These are phyloP conservation scores for Rhynchophorus ferrugineus DNA, from an alignment of 1,140 invertebrate genomes.

Conservation along the genomic window DNA sequence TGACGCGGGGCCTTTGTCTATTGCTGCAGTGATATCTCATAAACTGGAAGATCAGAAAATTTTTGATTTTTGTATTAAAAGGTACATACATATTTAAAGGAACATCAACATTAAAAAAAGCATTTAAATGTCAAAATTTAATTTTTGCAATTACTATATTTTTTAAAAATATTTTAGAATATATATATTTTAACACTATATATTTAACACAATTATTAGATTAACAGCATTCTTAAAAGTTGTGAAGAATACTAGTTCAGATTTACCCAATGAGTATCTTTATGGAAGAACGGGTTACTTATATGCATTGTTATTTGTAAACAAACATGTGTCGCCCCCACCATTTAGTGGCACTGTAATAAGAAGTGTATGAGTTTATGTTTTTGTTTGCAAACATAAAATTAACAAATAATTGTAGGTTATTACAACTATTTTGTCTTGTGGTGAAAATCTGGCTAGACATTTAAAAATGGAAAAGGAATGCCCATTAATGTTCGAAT, in stretches of 20 bases:
- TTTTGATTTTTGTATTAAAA: slow-evolving; percentile 32
- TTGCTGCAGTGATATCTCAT: slow-evolving; percentile 58
- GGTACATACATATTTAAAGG: slow-evolving; percentile 37
- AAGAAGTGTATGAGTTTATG: slow-evolving; percentile 40
- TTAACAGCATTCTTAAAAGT: slow-evolving; percentile 46
- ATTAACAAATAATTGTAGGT: slow-evolving; percentile 3
- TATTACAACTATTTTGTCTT: slow-evolving; percentile 54
- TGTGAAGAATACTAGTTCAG: slow-evolving; percentile 43
- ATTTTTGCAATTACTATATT: too few species aligned
- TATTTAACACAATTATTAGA: slow-evolving; percentile 37
- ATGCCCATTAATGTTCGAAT: slow-evolving; percentile 70
- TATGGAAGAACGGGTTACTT: slow-evolving; percentile 81
- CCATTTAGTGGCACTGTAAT: slow-evolving; percentile 45
- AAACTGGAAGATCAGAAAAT: slow-evolving; percentile 39
- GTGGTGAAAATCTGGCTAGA: slow-evolving; percentile 53
- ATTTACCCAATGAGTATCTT: slow-evolving; percentile 71
- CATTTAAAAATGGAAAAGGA: slow-evolving; percentile 39
- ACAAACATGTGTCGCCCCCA: slow-evolving; percentile 47
- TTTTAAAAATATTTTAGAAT: too few species aligned
- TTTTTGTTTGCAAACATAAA: background rate
- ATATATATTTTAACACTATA: too few species aligned
- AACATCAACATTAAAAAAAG: background rate
- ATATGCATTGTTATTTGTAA: slow-evolving; percentile 66
- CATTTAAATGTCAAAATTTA: background rate
- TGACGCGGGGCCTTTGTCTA: slow-evolving; percentile 64